Evolutionary conservation across 2,888 invertebrate genomes (phyloP).

Genomic region (Baronia brevicornis): DNA sequence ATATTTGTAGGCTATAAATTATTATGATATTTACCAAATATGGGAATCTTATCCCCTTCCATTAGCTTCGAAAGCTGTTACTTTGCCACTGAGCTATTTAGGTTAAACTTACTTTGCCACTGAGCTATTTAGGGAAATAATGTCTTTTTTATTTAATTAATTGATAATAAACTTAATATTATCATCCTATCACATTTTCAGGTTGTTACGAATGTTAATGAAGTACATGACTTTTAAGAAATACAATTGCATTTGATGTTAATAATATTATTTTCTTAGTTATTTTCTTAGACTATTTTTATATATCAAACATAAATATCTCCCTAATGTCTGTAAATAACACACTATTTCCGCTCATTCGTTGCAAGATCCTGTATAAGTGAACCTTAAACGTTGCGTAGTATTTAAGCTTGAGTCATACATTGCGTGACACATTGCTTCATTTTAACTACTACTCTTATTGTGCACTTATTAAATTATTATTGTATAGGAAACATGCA

Average conservation of each 20-base stretch:
- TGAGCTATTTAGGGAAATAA: no score
- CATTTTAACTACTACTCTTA: conserved; percentile 11
- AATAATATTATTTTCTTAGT: background rate
- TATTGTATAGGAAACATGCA: conserved; percentile 5
- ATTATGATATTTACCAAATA: no score
- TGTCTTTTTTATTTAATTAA: no score
- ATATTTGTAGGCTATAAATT: no score
- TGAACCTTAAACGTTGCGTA: conserved; percentile 10
- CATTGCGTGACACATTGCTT: conserved; percentile 16
- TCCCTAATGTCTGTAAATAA: conserved; percentile 5
- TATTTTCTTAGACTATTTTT: conserved; percentile 3
- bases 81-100: no score
- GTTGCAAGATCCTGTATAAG: conserved; percentile 12
- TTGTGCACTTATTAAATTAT: conserved; percentile 13
- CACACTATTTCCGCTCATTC: conserved; percentile 6
- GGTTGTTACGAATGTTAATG: no score
- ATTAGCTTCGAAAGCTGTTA: no score
- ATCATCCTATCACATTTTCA: no score
- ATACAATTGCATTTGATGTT: background rate
- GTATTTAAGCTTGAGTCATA: conserved; percentile 11
- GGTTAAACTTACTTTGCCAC: no score
- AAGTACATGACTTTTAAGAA: background rate
- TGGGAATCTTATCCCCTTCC: no score
- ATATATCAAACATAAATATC: conserved; percentile 1
- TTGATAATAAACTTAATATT: no score